Evolutionary conservation across 2,797 vertebrate genomes (phyloP), one percentile per base, ranked within the genome.

Genomic region (Neosilurus hyrtlii): DNA sequence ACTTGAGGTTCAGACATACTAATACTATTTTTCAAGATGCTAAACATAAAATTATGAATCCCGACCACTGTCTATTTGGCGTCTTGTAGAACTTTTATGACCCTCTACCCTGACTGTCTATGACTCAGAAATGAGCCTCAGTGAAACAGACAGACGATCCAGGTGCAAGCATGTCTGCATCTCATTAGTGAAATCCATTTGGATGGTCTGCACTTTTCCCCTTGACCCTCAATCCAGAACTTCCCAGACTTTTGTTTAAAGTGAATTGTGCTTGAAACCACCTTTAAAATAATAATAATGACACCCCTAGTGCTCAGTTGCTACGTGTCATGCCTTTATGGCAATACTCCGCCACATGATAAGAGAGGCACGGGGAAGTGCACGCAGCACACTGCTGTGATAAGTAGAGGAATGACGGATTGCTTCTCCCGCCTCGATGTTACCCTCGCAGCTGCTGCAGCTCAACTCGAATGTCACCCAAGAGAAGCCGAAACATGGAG

Each of bases 391-490:
- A 51, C 90, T 26, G 85, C 91, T 91, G 91, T 92, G 93, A 94
- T 93, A 92, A 93, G 89, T 88, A 86, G 86, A 86, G 86, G 88
- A 91, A 89, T 92, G 91, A 92, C 91, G 90, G 88, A 87, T 92
- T 43, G 80, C 80, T 54, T 73, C 70, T 51, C 70, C 70, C 18
- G 24, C 59, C 80, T 63, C 65, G 5, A 30, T 59, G 61, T 63
- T 78, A 59, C 91, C 89, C 90, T 86, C 76, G 68, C 76, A 71
- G 43, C 82, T 79, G 67, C 75, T 51, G 90, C 92, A 92, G 92
- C 91, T 91, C 91, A 89, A 92, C 91, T 93, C 92, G 94, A 95
- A 95, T 94, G 93, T 94, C 94, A 95, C 88, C 86, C 87, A 92
- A 89, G 91, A 92, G 88, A 90, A 91, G 90, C 87, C 89, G 92